phyloP scores from a whole-genome alignment of 2,888 invertebrate genomes.

The Cantharis rufa region DNA sequence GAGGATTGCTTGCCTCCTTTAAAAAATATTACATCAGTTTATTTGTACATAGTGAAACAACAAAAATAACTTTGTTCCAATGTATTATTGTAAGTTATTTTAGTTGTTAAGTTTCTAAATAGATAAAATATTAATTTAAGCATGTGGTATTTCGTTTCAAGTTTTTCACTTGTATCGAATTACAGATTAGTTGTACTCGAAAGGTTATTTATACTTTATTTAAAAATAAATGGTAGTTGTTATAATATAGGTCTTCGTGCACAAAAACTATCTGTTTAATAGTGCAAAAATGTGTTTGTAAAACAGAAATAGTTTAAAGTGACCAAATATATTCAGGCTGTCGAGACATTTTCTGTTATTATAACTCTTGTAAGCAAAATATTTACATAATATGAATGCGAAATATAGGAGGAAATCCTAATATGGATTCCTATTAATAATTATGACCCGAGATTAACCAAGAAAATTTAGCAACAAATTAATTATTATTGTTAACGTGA shows the following conservation, averaged over 20 bases:
- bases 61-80: background rate
- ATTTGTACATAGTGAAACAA: background rate
- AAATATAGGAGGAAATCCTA: too few species aligned
- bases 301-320: too few species aligned
- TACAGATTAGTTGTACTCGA: background rate
- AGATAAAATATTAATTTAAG: background rate
- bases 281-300: background rate
- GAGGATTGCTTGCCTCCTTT: constrained; percentile 91
- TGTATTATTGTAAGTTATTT: background rate
- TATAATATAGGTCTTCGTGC: background rate
- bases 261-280: background rate
- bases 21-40: constrained; percentile 10
- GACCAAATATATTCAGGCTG: too few species aligned
- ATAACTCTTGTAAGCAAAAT: too few species aligned
- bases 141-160: background rate
- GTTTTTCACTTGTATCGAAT: background rate
- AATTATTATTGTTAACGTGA: background rate
- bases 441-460: too few species aligned
- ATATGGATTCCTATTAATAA: too few species aligned
- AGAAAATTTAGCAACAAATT: background rate
- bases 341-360: too few species aligned
- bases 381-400: too few species aligned
- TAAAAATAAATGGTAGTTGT: background rate
- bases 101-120: background rate
- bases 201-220: background rate